phyloP scores from a whole-genome alignment of 2,888 invertebrate genomes.

The Deilephila elpenor region DNA sequence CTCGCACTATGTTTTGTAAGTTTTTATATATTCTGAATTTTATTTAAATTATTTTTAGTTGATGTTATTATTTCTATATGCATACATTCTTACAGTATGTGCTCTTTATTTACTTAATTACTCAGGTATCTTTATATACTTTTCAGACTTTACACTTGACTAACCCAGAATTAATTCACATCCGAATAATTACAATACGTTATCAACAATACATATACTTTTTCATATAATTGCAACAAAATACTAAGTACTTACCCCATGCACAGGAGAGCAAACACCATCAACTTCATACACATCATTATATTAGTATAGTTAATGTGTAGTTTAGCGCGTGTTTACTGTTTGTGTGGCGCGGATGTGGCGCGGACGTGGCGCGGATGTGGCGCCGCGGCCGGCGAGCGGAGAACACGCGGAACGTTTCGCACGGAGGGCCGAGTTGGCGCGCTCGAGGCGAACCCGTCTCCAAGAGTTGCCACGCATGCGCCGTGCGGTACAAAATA shows the following conservation, averaged over 20 bases:
- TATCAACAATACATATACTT: background rate
- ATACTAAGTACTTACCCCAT: slow-evolving; percentile 10
- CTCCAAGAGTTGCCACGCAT: slow-evolving; percentile 54
- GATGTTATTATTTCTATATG: too few relatives aligned
- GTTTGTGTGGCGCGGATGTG: slow-evolving; percentile 28
- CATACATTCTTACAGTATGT: background rate
- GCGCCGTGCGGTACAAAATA: slow-evolving; percentile 46
- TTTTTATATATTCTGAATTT: too few relatives aligned
- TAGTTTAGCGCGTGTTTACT: slow-evolving; percentile 26
- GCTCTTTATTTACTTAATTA: background rate
- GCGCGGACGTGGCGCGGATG: slow-evolving; percentile 49
- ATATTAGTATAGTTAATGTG: slow-evolving; percentile 3
- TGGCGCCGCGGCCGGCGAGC: slow-evolving; percentile 56
- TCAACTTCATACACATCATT: slow-evolving; percentile 5
- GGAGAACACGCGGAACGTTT: slow-evolving; percentile 57
- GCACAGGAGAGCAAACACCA: background rate
- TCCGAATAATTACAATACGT: background rate
- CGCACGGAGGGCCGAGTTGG: slow-evolving; percentile 48
- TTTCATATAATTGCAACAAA: background rate
- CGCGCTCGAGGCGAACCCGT: slow-evolving; percentile 49
- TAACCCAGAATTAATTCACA: background rate
- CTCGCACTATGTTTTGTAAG: too few relatives aligned
- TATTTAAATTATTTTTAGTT: too few relatives aligned
- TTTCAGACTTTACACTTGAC: background rate
- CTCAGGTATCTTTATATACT: background rate